Evolutionary conservation across 2,797 vertebrate genomes (phyloP).

Genomic region (Pogonophryne albipinna): DNA sequence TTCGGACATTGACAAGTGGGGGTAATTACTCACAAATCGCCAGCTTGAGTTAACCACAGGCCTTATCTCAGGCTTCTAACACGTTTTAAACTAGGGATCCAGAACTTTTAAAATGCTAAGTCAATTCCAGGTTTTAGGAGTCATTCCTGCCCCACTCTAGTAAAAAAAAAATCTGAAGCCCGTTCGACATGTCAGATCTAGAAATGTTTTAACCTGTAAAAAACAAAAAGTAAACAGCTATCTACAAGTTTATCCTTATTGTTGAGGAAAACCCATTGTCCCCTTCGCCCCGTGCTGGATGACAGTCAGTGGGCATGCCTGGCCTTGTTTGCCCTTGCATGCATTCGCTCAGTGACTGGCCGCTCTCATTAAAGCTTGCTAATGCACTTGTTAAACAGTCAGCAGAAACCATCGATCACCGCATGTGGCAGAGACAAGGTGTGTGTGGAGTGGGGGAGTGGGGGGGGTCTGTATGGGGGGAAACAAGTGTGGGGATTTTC

Average conservation of each 20-base stretch:
- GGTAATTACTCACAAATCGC: too few relatives aligned
- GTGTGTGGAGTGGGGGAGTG: constrained; percentile 73
- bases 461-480: constrained; percentile 35
- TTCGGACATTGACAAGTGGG: too few relatives aligned
- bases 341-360: constrained; percentile 95
- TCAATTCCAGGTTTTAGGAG: too few relatives aligned
- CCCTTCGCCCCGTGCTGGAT: constrained; percentile 5
- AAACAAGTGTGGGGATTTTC: constrained; percentile 34
- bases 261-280: constrained; percentile 14
- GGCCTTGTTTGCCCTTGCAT: constrained; percentile 87
- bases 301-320: constrained; percentile 59
- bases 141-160: too few relatives aligned
- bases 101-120: too few relatives aligned
- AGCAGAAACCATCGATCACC: constrained; percentile 97
- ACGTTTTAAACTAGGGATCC: too few relatives aligned
- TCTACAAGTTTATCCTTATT: not conserved
- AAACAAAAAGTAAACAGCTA: not conserved
- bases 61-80: too few relatives aligned
- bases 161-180: not conserved
- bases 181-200: not conserved
- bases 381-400: constrained; percentile 99
- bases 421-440: constrained; percentile 92
- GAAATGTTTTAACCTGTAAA: not conserved
- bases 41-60: too few relatives aligned
- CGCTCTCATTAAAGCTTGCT: constrained; percentile 99